Percentiles rank a stretch among this genome's conserved stretches.
Evolutionary conservation across 2,888 invertebrate species (phyloP).

Genomic region (Phengaris alcon): DNA sequence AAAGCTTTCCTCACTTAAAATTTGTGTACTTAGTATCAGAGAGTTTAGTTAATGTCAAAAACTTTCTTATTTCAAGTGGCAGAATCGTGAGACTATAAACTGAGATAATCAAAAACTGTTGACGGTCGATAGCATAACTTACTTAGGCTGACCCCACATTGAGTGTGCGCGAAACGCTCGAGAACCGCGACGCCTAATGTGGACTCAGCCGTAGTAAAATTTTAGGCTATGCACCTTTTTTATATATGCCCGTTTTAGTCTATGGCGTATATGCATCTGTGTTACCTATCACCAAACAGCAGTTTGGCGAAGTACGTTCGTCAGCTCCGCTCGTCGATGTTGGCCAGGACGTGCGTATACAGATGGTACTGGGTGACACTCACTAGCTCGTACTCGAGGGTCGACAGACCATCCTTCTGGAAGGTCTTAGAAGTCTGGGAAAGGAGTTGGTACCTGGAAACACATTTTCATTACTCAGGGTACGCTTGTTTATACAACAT

Average conservation of each 20-base stretch:
- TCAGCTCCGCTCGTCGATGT: constrained; percentile 86
- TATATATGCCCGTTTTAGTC: background rate
- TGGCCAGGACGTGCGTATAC: constrained; percentile 91
- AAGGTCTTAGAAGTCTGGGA: constrained; percentile 90
- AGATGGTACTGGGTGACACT: constrained; percentile 84
- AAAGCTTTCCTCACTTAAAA: background rate
- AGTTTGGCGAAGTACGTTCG: constrained; percentile 80
- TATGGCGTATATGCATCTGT: constrained; percentile 11
- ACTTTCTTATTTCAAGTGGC: background rate
- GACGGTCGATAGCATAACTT: background rate
- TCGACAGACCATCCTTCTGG: constrained; percentile 91
- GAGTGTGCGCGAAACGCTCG: background rate
- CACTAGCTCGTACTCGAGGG: constrained; percentile 87
- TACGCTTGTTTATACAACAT: background rate
- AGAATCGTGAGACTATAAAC: background rate
- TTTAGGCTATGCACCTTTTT: background rate
- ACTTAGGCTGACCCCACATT: background rate
- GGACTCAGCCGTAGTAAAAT: background rate
- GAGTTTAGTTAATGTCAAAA: background rate
- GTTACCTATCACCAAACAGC: constrained; percentile 75
- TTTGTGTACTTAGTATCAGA: background rate
- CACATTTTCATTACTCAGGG: background rate
- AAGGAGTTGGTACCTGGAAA: constrained; percentile 88
- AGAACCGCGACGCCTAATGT: background rate
- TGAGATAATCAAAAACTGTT: no score